Evolutionary conservation across 2,888 invertebrate genomes (phyloP), one percentile per base, ranked within the genome.

Genomic region (Metellina segmentata): DNA sequence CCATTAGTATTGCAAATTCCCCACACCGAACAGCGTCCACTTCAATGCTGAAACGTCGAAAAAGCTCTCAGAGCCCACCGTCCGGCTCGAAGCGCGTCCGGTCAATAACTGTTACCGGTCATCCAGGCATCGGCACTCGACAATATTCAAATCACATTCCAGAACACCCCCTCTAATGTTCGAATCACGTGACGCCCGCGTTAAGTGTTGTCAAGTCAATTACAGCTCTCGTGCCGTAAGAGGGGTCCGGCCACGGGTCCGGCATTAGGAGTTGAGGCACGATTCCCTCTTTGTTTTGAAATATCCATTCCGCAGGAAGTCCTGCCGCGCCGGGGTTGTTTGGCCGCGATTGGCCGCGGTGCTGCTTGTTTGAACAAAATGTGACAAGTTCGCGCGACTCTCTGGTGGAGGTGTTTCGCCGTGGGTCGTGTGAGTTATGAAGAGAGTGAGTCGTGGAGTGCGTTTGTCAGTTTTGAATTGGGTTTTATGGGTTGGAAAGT

Each of bases 81-180:
- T 70, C 16, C 19, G 16, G 19, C 70, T 19, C 70, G 16, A 74
- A 74, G 1, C 48, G 20, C 34, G 34, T 34, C 20, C 74, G 34
- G 20, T 20, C 48, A 48, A 74, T 48, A 74, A 20, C 20, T n/a
- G 19, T 16, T 9, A 19, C 16, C 16, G 70, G 70, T 9, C 16
- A 19, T n/a, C 16, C 16, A n/a, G 70, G 19, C 16, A 11, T 74
- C 16, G 72, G 20, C 72, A 19, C 74, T 74, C 20, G 34, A 53
- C 69, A 77, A 85, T 85, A 85, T 85, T 85, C 85, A 85, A 85
- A 85, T 85, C 85, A 85, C 85, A 85, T 85, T 74, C 20, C 20
- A 11, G 52, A 49, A 79, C 77, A 77, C 48, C 79, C 16, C 52
- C 53, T 75, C 77, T 85, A 85, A 85, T 85, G 85, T 69, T 69